Conservation (phyloP, 92 coral and sea anemone genomes). For the Pocillopora meandrina region DNA sequence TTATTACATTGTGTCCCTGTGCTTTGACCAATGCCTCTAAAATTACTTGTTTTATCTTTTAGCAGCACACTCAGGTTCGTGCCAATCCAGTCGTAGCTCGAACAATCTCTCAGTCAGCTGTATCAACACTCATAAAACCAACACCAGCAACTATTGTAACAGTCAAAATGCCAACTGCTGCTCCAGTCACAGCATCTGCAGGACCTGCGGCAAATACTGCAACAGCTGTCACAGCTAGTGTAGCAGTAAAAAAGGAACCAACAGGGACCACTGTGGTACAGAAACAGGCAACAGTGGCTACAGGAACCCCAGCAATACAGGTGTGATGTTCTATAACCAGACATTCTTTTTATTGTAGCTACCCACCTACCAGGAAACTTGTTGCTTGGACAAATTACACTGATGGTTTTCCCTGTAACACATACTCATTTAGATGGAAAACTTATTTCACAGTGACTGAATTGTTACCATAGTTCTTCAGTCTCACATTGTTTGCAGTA, state of each 20-base stretch:
- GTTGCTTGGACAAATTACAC: no score
- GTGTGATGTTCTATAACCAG: constrained; percentile 1
- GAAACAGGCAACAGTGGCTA: neutral
- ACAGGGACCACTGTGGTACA: neutral
- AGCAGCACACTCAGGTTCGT: constrained; percentile 61
- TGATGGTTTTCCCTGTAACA: no score
- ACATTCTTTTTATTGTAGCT: neutral
- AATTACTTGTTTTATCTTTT: neutral
- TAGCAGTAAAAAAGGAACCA: constrained; percentile 16
- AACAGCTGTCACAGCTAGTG: neutral
- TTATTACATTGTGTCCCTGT: no score
- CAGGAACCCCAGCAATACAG: constrained; percentile 14
- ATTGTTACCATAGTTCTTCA: no score
- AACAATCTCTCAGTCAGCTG: constrained; percentile 62
- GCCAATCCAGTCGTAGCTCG: constrained; percentile 66
- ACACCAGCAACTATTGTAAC: constrained; percentile 39
- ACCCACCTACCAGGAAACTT: no score
- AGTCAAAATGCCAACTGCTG: constrained; percentile 31
- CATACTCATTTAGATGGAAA: no score
- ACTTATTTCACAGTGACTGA: no score
- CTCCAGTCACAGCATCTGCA: constrained; percentile 19
- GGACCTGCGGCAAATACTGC: neutral
- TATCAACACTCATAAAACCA: constrained; percentile 43
- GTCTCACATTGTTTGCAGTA: no score
- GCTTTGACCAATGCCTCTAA: neutral